These are phyloP conservation scores for Prochilodus magdalenae DNA, from an alignment of 2,113 vertebrate genomes.

Conservation along the genomic window DNA sequence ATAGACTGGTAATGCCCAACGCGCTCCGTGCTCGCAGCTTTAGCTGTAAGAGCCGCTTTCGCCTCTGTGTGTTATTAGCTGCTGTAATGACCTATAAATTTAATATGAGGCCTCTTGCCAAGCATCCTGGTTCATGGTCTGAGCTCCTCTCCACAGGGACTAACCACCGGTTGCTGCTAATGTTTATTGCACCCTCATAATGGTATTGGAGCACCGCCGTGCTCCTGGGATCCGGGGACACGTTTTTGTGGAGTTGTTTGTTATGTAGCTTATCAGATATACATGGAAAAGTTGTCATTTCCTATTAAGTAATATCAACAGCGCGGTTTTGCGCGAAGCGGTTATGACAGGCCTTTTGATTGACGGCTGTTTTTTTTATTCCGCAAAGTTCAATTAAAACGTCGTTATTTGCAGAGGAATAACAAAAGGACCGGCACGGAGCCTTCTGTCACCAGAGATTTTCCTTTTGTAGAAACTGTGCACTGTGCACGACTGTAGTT, in stretches of 20 bases:
- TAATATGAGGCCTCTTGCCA: conserved; percentile 72
- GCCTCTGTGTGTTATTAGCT: conserved; percentile 71
- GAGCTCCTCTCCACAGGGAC: conserved; percentile 63
- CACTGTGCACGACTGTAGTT: conserved; percentile 12
- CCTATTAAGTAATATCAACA: conserved; percentile 5
- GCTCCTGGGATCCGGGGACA: conserved; percentile 62
- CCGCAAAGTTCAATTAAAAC: conserved; percentile 42
- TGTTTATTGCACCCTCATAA: conserved; percentile 76
- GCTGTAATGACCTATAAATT: conserved; percentile 77
- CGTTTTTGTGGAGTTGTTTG: conserved; percentile 55
- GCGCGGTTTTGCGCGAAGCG: background rate
- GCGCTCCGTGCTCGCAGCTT: conserved; percentile 55
- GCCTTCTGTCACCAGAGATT: conserved; percentile 23
- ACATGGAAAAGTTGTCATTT: conserved; percentile 29
- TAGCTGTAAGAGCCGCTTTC: conserved; percentile 51
- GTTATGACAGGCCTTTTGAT: conserved; percentile 29
- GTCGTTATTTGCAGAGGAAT: conserved; percentile 16
- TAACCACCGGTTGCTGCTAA: conserved; percentile 65
- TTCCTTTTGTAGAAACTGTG: background rate
- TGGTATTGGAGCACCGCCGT: conserved; percentile 62
- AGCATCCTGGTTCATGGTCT: conserved; percentile 64
- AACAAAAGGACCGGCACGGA: background rate
- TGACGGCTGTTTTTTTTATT: conserved; percentile 28
- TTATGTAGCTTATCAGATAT: conserved; percentile 42
- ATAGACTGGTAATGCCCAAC: background rate